A percentile compares a stretch with the other conserved stretches of the same genome.
Conservation (phyloP, 2,888 invertebrate genomes). For the Abrostola triplasia region DNA sequence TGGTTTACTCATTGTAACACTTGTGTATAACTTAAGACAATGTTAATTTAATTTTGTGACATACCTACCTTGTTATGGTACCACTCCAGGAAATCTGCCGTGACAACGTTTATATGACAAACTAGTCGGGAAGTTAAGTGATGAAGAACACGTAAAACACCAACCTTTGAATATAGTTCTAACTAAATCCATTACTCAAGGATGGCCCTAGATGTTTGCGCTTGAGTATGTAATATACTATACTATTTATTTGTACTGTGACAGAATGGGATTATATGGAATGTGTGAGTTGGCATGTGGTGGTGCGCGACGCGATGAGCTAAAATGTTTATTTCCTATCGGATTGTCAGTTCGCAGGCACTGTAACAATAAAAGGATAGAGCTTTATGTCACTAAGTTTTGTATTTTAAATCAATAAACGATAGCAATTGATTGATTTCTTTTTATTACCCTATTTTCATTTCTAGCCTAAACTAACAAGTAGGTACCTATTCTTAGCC, state of each 20-base stretch:
- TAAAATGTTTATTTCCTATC: conserved; percentile 87
- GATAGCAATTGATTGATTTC: conserved; percentile 82
- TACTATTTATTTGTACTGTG: conserved; percentile 84
- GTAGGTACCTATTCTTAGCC: too few species aligned
- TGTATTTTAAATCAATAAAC: conserved; percentile 89
- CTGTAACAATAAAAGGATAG: conserved; percentile 89
- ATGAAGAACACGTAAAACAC: conserved; percentile 69
- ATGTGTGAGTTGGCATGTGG: conserved; percentile 69
- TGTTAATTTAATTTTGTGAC: conserved; percentile 50
- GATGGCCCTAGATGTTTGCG: conserved; percentile 80
- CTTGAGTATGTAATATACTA: conserved; percentile 76
- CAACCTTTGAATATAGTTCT: conserved; percentile 75
- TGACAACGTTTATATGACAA: conserved; percentile 61
- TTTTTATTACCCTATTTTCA: conserved; percentile 60
- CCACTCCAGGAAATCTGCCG: conserved; percentile 70
- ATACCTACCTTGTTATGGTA: conserved; percentile 46
- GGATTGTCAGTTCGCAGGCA: conserved; percentile 88
- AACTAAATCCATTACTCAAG: conserved; percentile 74
- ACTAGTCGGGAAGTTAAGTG: conserved; percentile 68
- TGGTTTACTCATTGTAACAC: conserved; percentile 54
- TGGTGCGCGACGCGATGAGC: conserved; percentile 77
- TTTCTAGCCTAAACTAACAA: too few species aligned
- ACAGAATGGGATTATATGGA: conserved; percentile 72
- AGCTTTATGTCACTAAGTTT: conserved; percentile 89
- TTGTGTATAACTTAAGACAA: conserved; percentile 54